A percentile compares a stretch with the other conserved stretches of the same genome.
Evolutionary conservation across 2,113 vertebrate genomes (phyloP).

Genomic region (Daphoenositta chrysoptera): DNA sequence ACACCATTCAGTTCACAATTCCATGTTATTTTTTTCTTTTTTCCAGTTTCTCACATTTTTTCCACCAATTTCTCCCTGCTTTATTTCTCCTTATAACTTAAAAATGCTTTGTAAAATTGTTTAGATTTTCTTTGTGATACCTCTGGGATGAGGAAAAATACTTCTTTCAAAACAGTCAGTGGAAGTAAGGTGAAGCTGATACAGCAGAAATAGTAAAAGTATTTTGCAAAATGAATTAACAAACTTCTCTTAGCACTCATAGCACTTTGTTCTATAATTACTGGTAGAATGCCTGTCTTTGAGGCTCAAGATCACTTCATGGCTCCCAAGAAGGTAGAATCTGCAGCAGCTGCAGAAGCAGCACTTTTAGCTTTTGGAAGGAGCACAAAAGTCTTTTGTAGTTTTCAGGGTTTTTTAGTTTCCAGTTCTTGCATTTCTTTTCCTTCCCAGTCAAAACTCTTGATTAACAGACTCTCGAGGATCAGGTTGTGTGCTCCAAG

Average conservation of each 20-base stretch:
- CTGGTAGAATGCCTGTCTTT: neutral
- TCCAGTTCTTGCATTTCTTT: neutral
- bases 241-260: neutral
- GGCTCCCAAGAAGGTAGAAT: neutral
- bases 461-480: neutral
- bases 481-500: neutral
- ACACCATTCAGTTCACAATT: neutral
- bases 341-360: neutral
- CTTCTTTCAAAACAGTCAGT: neutral
- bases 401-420: neutral
- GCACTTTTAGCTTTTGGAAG: neutral
- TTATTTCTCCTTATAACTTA: neutral
- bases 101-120: neutral
- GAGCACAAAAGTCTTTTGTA: neutral
- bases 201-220: neutral
- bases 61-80: neutral
- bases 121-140: neutral
- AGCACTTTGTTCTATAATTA: neutral
- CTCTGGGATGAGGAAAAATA: neutral
- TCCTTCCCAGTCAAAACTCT: neutral
- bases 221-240: neutral
- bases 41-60: neutral
- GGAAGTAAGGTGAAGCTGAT: neutral
- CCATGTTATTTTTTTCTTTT: neutral
- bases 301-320: neutral